A percentile compares a stretch with the other conserved stretches of the same genome.
These are phyloP conservation scores for Alligator sinensis DNA, from an alignment of 2,113 vertebrate genomes.

Conservation along the genomic window DNA sequence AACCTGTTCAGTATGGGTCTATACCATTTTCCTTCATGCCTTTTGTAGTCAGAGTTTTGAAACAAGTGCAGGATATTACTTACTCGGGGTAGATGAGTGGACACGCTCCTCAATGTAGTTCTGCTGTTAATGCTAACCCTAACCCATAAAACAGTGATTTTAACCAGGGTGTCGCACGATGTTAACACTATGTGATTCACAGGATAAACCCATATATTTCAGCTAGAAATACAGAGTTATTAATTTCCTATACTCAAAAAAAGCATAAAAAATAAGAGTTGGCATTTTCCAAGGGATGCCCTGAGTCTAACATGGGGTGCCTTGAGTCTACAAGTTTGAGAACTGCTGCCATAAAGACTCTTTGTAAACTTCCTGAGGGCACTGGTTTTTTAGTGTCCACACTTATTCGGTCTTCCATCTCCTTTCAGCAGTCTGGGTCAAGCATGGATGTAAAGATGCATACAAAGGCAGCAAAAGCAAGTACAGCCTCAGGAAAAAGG, in stretches of 20 bases:
- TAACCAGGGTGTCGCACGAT: no score
- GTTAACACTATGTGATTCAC: no score
- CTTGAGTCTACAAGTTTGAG: no score
- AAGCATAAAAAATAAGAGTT: no score
- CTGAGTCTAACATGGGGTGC: no score
- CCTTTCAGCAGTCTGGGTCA: neutral
- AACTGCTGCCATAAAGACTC: neutral
- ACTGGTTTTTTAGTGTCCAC: neutral
- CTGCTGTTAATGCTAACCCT: neutral
- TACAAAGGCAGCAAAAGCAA: neutral
- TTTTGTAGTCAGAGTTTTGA: neutral
- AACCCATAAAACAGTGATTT: neutral
- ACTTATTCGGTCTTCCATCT: neutral
- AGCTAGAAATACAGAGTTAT: no score
- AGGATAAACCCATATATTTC: no score
- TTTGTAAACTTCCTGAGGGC: neutral
- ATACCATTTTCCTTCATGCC: neutral
- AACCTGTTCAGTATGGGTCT: neutral
- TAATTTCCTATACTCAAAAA: no score
- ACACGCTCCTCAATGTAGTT: neutral
- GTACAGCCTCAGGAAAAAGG: neutral
- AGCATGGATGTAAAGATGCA: neutral
- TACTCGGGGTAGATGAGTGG: neutral
- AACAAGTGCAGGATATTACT: neutral
- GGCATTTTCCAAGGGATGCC: no score